Base-by-base conservation (phyloP, 2,888 invertebrate genomes). In the Microctonus brassicae region DNA sequence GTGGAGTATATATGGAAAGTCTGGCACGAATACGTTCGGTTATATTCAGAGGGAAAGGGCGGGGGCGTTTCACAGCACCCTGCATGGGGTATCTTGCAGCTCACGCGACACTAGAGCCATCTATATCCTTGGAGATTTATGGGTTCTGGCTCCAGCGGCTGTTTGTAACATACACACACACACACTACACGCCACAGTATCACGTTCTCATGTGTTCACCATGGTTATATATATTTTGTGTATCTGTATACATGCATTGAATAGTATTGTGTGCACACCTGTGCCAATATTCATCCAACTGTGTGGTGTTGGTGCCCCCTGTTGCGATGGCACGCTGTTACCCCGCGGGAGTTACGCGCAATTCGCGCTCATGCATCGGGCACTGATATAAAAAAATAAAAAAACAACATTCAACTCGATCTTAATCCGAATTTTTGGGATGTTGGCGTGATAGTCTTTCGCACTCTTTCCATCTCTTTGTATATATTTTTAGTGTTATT, bases 81-180 rank as follows among this genome's bases (percentile, higher is more conserved):
- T 78, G 87, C 85, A 87, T 86, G 87, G 87, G 87, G 87, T 87
- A 86, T 85, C 82, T 85, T 82, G 83, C 82, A 82, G 80, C 86
- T 83, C 83, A 84, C 84, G 86, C 84, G 86, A 87, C 86, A 86
- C 85, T 83, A 85, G 86, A 86, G 86, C 87, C 87, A 87, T 87
- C 87, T 87, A 86, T 87, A 87, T 87, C 84, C 86, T 78, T 64
- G 75, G 78, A 85, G 87, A 87, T 87, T 87, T 87, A 87, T 87
- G 86, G 82, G 81, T 84, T 84, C 82, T 82, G 84, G 82, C 81
- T 84, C 86, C 85, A 84, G 81, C 84, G 85, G 83, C 85, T 85
- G 85, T 81, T 83, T 82, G 83, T 82, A 82, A 82, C 7, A 29
- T 29, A 29, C 85, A 82, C 77, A 81, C 81, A 29, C 7, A 29